Conservation (phyloP, 2,113 vertebrate species). For the Ammodytes marinus region DNA sequence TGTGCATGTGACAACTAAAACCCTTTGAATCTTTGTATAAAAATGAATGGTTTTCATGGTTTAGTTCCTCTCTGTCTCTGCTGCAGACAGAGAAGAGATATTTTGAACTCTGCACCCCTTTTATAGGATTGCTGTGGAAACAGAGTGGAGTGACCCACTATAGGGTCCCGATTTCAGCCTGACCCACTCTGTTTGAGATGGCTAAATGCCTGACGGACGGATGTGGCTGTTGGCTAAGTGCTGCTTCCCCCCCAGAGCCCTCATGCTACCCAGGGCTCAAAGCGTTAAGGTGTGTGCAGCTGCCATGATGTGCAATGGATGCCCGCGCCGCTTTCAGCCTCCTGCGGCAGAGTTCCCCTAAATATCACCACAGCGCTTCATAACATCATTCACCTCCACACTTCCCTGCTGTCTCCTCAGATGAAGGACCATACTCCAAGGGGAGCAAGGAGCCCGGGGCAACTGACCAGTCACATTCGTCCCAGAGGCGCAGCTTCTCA, state of each 20-base stretch:
- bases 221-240: constrained; percentile 32
- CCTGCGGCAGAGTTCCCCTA: constrained; percentile 44
- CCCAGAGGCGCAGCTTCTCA: constrained; percentile 94
- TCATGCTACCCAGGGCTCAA: constrained; percentile 35
- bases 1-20: too few relatives aligned
- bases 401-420: constrained; percentile 81
- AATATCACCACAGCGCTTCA: constrained; percentile 19
- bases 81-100: constrained; percentile 39
- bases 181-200: constrained; percentile 24
- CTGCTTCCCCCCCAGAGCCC: constrained; percentile 13
- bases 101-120: constrained; percentile 39
- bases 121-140: constrained; percentile 31
- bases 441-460: constrained; percentile 89
- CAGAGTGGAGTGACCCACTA: constrained; percentile 22
- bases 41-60: constrained; percentile 50
- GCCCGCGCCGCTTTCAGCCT: constrained; percentile 37
- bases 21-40: constrained; percentile 27
- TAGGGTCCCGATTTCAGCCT: constrained; percentile 28
- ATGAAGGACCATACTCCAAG: constrained; percentile 95
- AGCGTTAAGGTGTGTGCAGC: constrained; percentile 41
- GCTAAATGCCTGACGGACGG: constrained; percentile 4
- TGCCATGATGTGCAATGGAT: constrained; percentile 38
- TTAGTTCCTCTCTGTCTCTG: constrained; percentile 3
- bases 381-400: constrained; percentile 16
- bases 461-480: constrained; percentile 86